Conservation (phyloP, 2,113 vertebrate genomes). For the Forbesichthys papilliferus region DNA sequence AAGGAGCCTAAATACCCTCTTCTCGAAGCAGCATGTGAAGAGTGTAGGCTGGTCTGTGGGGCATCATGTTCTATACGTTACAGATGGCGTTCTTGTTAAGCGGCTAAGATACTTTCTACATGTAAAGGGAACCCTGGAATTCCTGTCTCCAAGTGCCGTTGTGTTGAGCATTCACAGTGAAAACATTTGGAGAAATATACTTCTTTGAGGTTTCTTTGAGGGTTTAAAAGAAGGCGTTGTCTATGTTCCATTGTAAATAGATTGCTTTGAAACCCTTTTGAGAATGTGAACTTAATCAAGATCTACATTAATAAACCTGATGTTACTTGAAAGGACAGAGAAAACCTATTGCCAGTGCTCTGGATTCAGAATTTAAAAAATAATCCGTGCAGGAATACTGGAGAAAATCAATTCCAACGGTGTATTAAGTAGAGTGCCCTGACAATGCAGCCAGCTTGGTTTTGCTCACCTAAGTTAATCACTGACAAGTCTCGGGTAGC, state of each 20-base stretch:
- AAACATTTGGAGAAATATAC: conserved; percentile 17
- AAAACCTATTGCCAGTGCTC: not conserved
- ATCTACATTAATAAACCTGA: too few relatives aligned
- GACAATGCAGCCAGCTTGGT: not conserved
- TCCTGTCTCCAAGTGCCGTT: conserved; percentile 6
- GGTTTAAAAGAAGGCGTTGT: too few relatives aligned
- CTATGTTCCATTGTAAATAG: too few relatives aligned
- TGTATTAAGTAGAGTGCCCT: not conserved
- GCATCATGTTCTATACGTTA: not conserved
- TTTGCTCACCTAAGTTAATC: not conserved
- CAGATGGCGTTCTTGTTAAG: conserved; percentile 22
- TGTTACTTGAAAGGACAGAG: too few relatives aligned
- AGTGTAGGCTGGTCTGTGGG: not conserved
- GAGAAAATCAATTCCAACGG: not conserved
- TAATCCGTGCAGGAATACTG: not conserved
- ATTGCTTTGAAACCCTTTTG: too few relatives aligned
- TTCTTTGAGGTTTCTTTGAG: not conserved
- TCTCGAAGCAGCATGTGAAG: not conserved
- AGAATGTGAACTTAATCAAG: too few relatives aligned
- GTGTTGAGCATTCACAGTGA: conserved; percentile 37
- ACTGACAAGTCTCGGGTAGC: not conserved
- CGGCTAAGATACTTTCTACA: not conserved
- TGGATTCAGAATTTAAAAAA: not conserved
- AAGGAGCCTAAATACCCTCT: not conserved
- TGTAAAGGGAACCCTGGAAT: not conserved